Percentiles rank a stretch among this genome's conserved stretches.
Conservation (phyloP, 2,888 invertebrate species). For the Papilio demoleus region DNA sequence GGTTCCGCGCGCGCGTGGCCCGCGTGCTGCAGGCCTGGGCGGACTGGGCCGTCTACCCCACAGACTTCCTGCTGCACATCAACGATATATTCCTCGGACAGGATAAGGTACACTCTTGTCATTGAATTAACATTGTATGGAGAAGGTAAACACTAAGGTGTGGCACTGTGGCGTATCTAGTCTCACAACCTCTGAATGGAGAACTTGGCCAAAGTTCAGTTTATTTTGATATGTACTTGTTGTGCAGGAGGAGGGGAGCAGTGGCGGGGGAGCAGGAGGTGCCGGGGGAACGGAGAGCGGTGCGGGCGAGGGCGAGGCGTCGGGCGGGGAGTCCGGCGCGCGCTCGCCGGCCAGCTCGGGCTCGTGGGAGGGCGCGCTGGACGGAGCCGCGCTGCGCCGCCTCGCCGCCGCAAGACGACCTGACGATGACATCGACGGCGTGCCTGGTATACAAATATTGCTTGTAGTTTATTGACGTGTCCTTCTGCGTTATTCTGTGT, state of each 20-base stretch:
- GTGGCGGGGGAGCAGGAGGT: conserved; percentile 3
- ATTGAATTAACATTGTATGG: not conserved
- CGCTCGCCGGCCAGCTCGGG: conserved; percentile 83
- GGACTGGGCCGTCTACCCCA: conserved; percentile 98
- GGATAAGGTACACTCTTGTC: conserved; percentile 57
- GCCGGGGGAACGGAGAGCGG: conserved; percentile 27
- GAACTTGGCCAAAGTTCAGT: too few species aligned
- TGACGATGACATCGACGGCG: conserved; percentile 65
- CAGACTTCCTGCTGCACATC: conserved; percentile 93
- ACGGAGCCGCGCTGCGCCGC: conserved; percentile 92
- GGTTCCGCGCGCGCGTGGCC: conserved; percentile 95
- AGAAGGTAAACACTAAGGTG: not conserved
- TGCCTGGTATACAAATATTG: conserved; percentile 49
- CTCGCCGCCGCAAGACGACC: conserved; percentile 65
- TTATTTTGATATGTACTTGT: not conserved
- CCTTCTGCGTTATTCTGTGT: not conserved
- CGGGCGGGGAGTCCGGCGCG: conserved; percentile 67
- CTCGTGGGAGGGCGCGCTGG: conserved; percentile 90
- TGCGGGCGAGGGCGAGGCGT: conserved; percentile 20
- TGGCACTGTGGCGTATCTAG: too few species aligned
- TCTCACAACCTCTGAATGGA: too few species aligned
- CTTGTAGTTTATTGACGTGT: not conserved
- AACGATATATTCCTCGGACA: conserved; percentile 96
- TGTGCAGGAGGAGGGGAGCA: conserved; percentile 30
- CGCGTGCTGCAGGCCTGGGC: conserved; percentile 98